Evolutionary conservation across 2,888 invertebrate genomes (phyloP), one percentile per base, ranked within the genome.

Genomic region (Xestia ashworthii): DNA sequence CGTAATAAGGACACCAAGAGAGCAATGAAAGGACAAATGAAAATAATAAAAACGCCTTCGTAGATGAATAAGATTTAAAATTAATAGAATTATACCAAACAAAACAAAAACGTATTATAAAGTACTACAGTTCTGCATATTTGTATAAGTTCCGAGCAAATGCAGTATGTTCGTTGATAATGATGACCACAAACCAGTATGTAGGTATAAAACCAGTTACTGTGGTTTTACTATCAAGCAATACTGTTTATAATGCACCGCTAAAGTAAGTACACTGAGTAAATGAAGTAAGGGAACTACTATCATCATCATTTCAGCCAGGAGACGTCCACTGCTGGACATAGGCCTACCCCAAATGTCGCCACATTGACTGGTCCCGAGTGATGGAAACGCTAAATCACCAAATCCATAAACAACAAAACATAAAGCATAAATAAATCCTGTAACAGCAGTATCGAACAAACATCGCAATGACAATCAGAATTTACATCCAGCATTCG

Each of bases 381-480:
- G 8, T 44, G 58, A n/a, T 19, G n/a, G 38, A 62, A 44, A 71
- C 55, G 25, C 14, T 32, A 25, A 71, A 64, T n/a, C 46, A 12
- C 5, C 14, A 62, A 75, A 79, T 72, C 14, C 64, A 14, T 25
- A 55, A 12, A 68, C 14, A 4, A 53, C 41, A 66, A 66, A 53
- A 71, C 19, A 60, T 50, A 25, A 48, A 71, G 16, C 73, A 68
- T 71, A 67, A 74, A 84, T 69, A 74, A 74, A 70, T 81, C 38
- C 66, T 67, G 25, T 72, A 53, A 64, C 55, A 48, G 60, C 65
- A 58, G 16, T 78, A 76, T 71, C 48, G 72, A 41, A 72, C 65
- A 78, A 76, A 74, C 75, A 81, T 81, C 55, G 46, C 70, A 82
- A 78, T 72, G 79, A 82, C 79, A 88, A 77, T 62, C 58, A 25